phyloP scores from a whole-genome alignment of 2,888 invertebrate genomes.

The Amphipoea oculea region DNA sequence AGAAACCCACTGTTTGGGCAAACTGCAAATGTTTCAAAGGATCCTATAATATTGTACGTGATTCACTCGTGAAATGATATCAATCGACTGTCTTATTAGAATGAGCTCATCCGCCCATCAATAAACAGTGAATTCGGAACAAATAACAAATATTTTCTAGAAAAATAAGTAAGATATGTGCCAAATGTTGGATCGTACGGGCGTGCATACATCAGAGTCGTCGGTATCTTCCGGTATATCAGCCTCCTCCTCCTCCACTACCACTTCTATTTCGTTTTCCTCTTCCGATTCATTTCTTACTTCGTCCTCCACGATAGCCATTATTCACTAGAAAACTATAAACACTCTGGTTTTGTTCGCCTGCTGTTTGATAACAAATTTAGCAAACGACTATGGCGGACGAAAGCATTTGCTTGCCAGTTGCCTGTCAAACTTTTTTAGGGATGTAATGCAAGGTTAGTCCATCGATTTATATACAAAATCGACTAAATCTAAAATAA shows the following conservation, averaged over 20 bases:
- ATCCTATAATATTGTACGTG: neutral
- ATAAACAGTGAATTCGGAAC: constrained; percentile 18
- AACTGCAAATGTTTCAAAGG: constrained; percentile 14
- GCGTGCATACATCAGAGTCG: constrained; percentile 83
- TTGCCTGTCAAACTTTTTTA: constrained; percentile 41
- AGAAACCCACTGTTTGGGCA: neutral
- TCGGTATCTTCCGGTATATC: constrained; percentile 83
- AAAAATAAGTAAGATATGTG: constrained; percentile 40
- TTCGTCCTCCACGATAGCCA: constrained; percentile 89
- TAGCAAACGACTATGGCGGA: constrained; percentile 71
- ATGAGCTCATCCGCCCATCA: neutral
- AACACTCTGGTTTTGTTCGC: constrained; percentile 59
- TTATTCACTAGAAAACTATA: constrained; percentile 71
- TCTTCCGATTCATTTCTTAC: constrained; percentile 87
- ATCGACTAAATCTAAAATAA: constrained; percentile 28
- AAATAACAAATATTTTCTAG: constrained; percentile 28
- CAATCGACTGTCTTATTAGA: neutral
- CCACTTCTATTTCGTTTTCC: constrained; percentile 87
- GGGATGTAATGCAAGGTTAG: constrained; percentile 16
- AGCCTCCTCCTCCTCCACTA: constrained; percentile 85
- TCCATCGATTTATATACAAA: neutral
- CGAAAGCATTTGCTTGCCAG: constrained; percentile 55
- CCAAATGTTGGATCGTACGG: constrained; percentile 54
- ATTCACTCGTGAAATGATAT: neutral
- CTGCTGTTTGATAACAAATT: constrained; percentile 82